These are phyloP conservation scores for Ornithoptera alexandrae DNA, from an alignment of 2,888 invertebrate genomes.

Conservation along the genomic window DNA sequence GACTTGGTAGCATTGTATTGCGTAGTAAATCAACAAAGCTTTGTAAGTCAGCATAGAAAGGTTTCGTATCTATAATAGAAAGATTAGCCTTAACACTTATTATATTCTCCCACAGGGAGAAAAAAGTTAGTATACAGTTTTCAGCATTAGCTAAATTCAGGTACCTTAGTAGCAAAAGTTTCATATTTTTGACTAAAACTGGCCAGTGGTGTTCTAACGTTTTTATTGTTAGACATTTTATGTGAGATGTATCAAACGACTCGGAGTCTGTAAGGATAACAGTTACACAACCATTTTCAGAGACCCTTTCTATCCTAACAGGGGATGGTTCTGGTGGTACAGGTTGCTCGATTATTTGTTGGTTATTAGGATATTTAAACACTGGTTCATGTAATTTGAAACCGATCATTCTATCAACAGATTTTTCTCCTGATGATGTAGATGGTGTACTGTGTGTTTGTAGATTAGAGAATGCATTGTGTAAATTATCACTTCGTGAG, in stretches of 20 bases:
- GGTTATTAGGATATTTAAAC: slow-evolving; percentile 58
- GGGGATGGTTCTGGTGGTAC: slow-evolving; percentile 59
- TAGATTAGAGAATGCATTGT: slow-evolving; percentile 71
- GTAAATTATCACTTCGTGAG: slow-evolving; percentile 60
- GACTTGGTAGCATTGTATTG: slow-evolving; percentile 86
- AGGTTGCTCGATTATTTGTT: slow-evolving; percentile 49
- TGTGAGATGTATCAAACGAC: slow-evolving; percentile 90
- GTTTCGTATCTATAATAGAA: slow-evolving; percentile 92
- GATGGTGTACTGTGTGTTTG: slow-evolving; percentile 67
- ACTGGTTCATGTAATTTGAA: slow-evolving; percentile 70
- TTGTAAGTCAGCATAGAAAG: slow-evolving; percentile 91
- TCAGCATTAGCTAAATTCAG: slow-evolving; percentile 81
- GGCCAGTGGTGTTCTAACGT: slow-evolving; percentile 92
- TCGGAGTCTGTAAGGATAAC: slow-evolving; percentile 87
- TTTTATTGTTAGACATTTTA: slow-evolving; percentile 92
- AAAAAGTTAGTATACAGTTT: slow-evolving; percentile 88
- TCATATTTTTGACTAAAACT: slow-evolving; percentile 86
- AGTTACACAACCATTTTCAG: slow-evolving; percentile 79
- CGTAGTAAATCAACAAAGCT: slow-evolving; percentile 86
- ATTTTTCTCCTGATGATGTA: slow-evolving; percentile 54
- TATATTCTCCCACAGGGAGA: slow-evolving; percentile 93
- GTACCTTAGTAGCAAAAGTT: slow-evolving; percentile 79
- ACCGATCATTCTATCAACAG: slow-evolving; percentile 45
- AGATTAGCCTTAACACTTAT: slow-evolving; percentile 95
- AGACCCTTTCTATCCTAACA: slow-evolving; percentile 66